phyloP scores from a whole-genome alignment of 2,113 vertebrate genomes.

The Mormoops blainvillei region DNA sequence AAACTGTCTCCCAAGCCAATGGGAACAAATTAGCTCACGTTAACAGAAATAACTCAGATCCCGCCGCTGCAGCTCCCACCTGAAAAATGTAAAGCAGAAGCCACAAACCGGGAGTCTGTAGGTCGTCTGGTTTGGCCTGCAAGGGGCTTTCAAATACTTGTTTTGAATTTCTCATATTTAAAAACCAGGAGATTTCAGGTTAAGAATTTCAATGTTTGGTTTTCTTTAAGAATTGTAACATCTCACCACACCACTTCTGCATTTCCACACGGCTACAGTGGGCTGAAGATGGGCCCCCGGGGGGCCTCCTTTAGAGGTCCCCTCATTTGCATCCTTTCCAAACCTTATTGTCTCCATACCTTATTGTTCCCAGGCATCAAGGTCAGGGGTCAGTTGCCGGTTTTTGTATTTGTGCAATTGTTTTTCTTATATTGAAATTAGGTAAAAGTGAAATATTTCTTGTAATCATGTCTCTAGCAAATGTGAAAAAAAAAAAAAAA shows the following conservation, averaged over 20 bases:
- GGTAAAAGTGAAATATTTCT: constrained; percentile 3
- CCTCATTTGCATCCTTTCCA: neutral
- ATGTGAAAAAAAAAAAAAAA: neutral
- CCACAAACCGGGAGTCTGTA: neutral
- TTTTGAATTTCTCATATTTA: constrained; percentile 37
- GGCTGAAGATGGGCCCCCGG: neutral
- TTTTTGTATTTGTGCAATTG: constrained; percentile 13
- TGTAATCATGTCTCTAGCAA: constrained; percentile 28
- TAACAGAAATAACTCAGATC: constrained; percentile 41
- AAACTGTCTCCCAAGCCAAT: constrained; percentile 31
- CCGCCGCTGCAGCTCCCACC: constrained; percentile 11
- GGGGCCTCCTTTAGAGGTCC: neutral
- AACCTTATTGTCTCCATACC: neutral
- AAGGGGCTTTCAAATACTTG: constrained; percentile 16
- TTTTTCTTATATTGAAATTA: constrained; percentile 39
- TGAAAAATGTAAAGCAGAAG: constrained; percentile 46
- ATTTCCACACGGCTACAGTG: neutral
- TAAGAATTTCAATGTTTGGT: constrained; percentile 1
- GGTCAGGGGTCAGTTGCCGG: neutral
- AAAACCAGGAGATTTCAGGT: constrained; percentile 47
- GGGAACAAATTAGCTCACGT: constrained; percentile 54
- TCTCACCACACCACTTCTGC: neutral
- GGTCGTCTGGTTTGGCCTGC: constrained; percentile 8
- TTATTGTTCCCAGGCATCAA: neutral
- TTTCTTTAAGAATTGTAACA: constrained; percentile 4